phyloP scores from a whole-genome alignment of 2,888 invertebrate species.

The Pinctada fucata region DNA sequence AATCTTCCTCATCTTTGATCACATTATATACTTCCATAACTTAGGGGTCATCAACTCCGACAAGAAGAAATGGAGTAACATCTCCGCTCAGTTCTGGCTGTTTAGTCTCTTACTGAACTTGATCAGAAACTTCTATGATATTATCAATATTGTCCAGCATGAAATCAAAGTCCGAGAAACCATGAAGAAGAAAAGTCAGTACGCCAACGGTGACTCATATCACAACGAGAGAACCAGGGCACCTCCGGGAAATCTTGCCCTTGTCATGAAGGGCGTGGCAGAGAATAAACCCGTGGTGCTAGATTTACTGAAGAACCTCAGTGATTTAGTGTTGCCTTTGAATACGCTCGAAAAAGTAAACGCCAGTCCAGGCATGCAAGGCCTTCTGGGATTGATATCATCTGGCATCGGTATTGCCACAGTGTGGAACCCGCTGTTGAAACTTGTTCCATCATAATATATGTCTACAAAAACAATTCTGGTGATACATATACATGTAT shows the following conservation, averaged over 20 bases:
- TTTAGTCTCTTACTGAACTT: slow-evolving; percentile 88
- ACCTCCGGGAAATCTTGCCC: slow-evolving; percentile 21
- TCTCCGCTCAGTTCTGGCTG: slow-evolving; percentile 86
- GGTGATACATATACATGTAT: too few species aligned
- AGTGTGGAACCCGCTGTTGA: slow-evolving; percentile 87
- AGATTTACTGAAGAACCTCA: slow-evolving; percentile 90
- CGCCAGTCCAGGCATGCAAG: slow-evolving; percentile 87
- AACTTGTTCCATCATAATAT: slow-evolving; percentile 78
- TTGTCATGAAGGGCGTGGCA: slow-evolving; percentile 50
- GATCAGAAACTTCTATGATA: slow-evolving; percentile 89
- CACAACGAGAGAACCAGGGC: slow-evolving; percentile 75
- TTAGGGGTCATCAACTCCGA: slow-evolving; percentile 80
- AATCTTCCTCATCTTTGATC: slow-evolving; percentile 89
- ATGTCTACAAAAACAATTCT: too few species aligned
- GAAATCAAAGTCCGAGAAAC: slow-evolving; percentile 43
- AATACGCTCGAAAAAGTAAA: slow-evolving; percentile 88
- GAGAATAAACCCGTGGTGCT: slow-evolving; percentile 80
- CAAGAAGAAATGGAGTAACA: slow-evolving; percentile 85
- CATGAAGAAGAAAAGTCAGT: slow-evolving; percentile 46
- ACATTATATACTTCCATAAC: slow-evolving; percentile 88
- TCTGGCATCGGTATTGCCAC: slow-evolving; percentile 88
- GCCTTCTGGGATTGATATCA: slow-evolving; percentile 87
- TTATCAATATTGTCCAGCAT: slow-evolving; percentile 52
- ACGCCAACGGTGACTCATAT: slow-evolving; percentile 78
- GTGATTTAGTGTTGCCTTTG: slow-evolving; percentile 92